phyloP scores from a whole-genome alignment of 2,797 vertebrate genomes.

The Gymnopithys bicolor region DNA sequence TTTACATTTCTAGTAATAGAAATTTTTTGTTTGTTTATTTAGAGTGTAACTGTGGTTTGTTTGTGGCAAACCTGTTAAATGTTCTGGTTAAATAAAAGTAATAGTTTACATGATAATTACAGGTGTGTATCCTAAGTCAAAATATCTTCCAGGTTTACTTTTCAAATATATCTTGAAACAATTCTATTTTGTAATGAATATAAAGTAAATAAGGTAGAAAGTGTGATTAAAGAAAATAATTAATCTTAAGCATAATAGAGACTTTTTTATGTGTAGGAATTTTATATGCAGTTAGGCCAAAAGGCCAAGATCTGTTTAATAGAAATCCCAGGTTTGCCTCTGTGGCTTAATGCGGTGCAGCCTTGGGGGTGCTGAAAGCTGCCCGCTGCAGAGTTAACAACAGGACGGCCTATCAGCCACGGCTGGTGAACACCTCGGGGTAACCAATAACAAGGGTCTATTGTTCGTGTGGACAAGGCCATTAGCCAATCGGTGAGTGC shows the following conservation, averaged over 20 bases:
- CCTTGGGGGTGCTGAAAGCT: too few species aligned
- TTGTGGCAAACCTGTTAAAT: background rate
- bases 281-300: too few species aligned
- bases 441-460: too few species aligned
- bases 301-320: too few species aligned
- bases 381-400: too few species aligned
- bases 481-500: too few species aligned
- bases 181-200: background rate
- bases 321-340: too few species aligned
- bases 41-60: background rate
- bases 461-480: too few species aligned
- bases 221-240: background rate
- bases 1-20: background rate
- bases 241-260: background rate
- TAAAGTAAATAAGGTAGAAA: background rate
- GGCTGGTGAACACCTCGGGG: too few species aligned
- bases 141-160: background rate
- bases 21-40: background rate
- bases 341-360: too few species aligned
- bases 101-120: background rate
- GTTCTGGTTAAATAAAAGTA: background rate
- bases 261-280: background rate
- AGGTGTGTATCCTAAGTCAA: background rate
- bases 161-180: background rate
- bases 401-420: too few species aligned